Evolutionary conservation across 2,113 vertebrate species (phyloP).

Genomic region (Corynorhinus townsendii): DNA sequence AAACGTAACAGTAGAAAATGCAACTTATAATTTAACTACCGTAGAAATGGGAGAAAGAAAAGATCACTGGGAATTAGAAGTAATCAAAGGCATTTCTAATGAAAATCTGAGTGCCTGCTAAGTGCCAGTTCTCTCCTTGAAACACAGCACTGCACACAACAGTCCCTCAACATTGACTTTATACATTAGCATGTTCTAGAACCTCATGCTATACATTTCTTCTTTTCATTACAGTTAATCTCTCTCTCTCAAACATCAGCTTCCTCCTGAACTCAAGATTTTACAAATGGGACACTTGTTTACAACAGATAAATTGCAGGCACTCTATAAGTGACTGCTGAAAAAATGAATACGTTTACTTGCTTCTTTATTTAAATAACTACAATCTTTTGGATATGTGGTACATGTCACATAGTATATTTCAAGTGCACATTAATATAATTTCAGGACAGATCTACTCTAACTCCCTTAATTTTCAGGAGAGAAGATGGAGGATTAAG

Average conservation of each 20-base stretch:
- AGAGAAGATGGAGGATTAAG: neutral
- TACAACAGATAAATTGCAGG: neutral
- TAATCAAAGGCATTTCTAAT: neutral
- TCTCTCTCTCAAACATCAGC: neutral
- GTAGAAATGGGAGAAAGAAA: neutral
- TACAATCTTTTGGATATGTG: neutral
- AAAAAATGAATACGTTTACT: neutral
- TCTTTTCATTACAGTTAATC: neutral
- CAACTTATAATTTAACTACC: neutral
- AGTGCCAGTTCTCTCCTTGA: neutral
- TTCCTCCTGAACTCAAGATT: neutral
- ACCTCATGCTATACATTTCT: neutral
- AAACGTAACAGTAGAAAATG: neutral
- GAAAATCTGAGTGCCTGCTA: neutral
- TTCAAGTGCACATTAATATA: neutral
- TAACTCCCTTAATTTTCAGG: neutral
- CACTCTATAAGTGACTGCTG: neutral
- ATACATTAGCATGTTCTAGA: neutral
- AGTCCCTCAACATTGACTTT: neutral
- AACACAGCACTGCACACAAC: neutral
- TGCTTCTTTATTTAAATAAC: neutral
- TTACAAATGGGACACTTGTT: neutral
- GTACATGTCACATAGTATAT: neutral
- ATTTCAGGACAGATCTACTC: neutral
- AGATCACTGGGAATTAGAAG: neutral